Conservation (phyloP, 2,888 invertebrate species). For the Drosophila paramelanica region DNA sequence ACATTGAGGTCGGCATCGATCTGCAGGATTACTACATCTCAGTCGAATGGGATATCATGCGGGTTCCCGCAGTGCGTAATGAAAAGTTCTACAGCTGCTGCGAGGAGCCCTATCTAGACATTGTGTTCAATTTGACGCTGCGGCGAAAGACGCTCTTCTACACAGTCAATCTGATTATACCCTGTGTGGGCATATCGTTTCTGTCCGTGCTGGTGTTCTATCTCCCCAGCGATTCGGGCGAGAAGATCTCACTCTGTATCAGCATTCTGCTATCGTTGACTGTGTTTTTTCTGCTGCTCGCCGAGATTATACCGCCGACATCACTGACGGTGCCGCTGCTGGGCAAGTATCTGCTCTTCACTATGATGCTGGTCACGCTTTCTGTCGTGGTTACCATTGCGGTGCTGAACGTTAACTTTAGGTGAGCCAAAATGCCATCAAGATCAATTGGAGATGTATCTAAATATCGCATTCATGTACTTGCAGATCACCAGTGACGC, state of each 20-base stretch:
- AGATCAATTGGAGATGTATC: background rate
- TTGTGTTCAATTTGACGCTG: conserved; percentile 98
- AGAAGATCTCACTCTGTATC: conserved; percentile 98
- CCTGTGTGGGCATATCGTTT: conserved; percentile 98
- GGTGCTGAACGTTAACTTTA: conserved; percentile 96
- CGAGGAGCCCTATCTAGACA: conserved; percentile 98
- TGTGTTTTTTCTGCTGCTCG: conserved; percentile 96
- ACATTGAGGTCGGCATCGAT: conserved; percentile 95
- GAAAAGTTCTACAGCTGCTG: conserved; percentile 98
- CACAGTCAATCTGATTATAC: conserved; percentile 98
- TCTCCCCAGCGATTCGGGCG: conserved; percentile 98
- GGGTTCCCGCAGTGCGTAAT: conserved; percentile 94
- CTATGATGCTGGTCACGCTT: conserved; percentile 96
- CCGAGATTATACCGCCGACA: conserved; percentile 97
- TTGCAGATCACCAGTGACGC: conserved; percentile 93
- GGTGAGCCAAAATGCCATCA: conserved; percentile 78
- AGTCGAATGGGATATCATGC: conserved; percentile 99
- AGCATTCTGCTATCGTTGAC: conserved; percentile 96
- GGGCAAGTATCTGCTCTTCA: conserved; percentile 96
- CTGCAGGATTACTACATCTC: conserved; percentile 97
- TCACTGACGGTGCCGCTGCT: conserved; percentile 95
- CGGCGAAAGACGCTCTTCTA: conserved; percentile 98
- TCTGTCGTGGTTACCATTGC: conserved; percentile 97
- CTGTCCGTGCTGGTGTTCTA: conserved; percentile 99
- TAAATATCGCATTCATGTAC: too few species aligned